Percentiles rank a stretch among this genome's conserved stretches.
phyloP scores from a whole-genome alignment of 1,140 invertebrate genomes.

The Dinothrombium tinctorium region DNA sequence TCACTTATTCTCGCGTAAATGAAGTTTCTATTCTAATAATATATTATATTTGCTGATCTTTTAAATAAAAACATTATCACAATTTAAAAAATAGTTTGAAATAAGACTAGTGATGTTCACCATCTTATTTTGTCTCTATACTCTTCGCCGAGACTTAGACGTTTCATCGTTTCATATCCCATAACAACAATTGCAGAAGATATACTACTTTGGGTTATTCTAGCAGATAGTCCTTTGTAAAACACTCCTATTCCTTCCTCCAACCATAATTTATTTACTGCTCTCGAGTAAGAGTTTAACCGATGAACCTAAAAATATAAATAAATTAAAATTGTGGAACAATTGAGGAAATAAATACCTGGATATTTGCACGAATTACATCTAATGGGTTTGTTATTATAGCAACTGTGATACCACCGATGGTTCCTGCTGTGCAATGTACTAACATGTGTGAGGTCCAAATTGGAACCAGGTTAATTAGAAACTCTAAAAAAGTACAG shows the following conservation, averaged over 20 bases:
- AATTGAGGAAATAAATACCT: constrained; percentile 28
- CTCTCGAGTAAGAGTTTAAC: constrained; percentile 46
- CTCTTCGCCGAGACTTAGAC: constrained; percentile 18
- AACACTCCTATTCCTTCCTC: constrained; percentile 64
- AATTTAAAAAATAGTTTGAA: no score
- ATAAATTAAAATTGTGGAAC: neutral
- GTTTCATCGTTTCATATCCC: constrained; percentile 79
- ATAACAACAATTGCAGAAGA: constrained; percentile 24
- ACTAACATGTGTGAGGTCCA: constrained; percentile 61
- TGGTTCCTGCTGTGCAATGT: constrained; percentile 62
- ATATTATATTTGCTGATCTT: no score
- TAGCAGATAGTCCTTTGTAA: constrained; percentile 69
- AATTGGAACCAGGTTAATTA: constrained; percentile 32
- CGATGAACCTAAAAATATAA: constrained; percentile 43
- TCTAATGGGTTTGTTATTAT: constrained; percentile 86
- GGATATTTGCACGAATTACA: constrained; percentile 63
- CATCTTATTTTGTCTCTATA: constrained; percentile 2
- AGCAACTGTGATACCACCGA: constrained; percentile 73
- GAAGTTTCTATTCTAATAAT: no score
- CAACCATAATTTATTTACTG: constrained; percentile 55
- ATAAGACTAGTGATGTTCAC: no score
- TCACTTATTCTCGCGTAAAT: no score
- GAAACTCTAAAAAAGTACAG: neutral
- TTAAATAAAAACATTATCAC: no score
- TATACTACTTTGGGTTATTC: constrained; percentile 59